Conservation (phyloP, 1,140 invertebrate species). For the Caerostris extrusa region DNA sequence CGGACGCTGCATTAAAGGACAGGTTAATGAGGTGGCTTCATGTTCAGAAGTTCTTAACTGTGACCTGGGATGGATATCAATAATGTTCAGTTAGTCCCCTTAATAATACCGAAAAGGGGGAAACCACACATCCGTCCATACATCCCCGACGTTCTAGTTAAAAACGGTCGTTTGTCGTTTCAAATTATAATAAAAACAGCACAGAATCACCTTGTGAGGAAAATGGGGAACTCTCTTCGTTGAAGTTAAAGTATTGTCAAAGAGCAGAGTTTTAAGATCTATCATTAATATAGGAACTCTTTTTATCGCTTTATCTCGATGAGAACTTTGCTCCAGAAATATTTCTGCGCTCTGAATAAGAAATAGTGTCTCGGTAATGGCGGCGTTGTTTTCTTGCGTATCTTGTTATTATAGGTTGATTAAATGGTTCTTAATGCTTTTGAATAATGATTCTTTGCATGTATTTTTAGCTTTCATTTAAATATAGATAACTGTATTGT, state of each 20-base stretch:
- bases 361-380: not conserved
- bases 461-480: no score
- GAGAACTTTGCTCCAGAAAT: not conserved
- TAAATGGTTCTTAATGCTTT: not conserved
- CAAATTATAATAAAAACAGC: conserved; percentile 23
- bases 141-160: conserved; percentile 7
- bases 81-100: not conserved
- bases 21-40: conserved; percentile 63
- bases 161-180: conserved; percentile 40
- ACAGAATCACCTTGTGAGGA: not conserved
- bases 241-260: not conserved
- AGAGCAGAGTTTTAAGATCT: conserved; percentile 12
- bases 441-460: not conserved
- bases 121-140: not conserved
- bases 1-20: conserved; percentile 40
- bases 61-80: not conserved
- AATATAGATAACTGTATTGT: no score
- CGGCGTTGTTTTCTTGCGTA: conserved; percentile 3
- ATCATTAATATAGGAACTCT: conserved; percentile 44
- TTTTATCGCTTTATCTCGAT: conserved; percentile 8
- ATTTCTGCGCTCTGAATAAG: not conserved
- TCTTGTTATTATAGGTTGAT: not conserved
- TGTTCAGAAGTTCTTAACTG: conserved; percentile 30
- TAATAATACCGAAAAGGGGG: not conserved
- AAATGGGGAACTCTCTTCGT: no score